These are phyloP conservation scores for Gymnocypris eckloni DNA, from an alignment of 2,797 vertebrate species.

Conservation along the genomic window DNA sequence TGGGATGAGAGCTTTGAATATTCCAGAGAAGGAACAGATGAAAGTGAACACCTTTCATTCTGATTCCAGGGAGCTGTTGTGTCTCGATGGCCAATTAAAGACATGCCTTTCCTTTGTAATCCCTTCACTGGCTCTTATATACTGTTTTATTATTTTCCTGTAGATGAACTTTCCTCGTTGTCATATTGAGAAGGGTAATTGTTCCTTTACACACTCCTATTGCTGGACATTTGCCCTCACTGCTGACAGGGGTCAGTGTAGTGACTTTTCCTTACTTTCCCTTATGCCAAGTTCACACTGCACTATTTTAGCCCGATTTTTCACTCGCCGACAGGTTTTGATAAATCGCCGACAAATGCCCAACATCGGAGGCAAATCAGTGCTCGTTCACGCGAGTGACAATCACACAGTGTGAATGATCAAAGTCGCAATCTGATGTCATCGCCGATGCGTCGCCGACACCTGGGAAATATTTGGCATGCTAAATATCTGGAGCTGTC, in stretches of 20 bases:
- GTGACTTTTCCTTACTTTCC: background rate
- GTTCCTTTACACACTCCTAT: slow-evolving; percentile 4
- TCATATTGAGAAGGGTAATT: slow-evolving; percentile 64
- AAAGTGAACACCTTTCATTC: slow-evolving; percentile 77
- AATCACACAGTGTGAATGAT: too few species aligned
- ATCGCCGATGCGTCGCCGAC: too few species aligned
- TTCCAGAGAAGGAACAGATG: slow-evolving; percentile 63
- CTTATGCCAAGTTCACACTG: too few species aligned
- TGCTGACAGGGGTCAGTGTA: slow-evolving; percentile 13
- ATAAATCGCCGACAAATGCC: too few species aligned
- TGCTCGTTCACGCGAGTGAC: too few species aligned
- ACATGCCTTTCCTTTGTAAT: slow-evolving; percentile 70
- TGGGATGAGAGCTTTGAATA: slow-evolving; percentile 74
- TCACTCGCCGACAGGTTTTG: too few species aligned
- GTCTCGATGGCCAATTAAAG: slow-evolving; percentile 76
- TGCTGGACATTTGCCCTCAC: background rate
- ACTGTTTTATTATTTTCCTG: slow-evolving; percentile 70
- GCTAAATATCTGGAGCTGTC: too few species aligned
- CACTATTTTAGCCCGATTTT: too few species aligned
- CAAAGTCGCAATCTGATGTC: too few species aligned
- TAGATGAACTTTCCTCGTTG: slow-evolving; percentile 58
- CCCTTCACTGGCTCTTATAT: slow-evolving; percentile 68
- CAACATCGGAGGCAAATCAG: too few species aligned
- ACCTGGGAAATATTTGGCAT: too few species aligned
- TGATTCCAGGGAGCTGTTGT: slow-evolving; percentile 70